Conservation (phyloP, 2,113 vertebrate species). For the Aramus guarauna region DNA sequence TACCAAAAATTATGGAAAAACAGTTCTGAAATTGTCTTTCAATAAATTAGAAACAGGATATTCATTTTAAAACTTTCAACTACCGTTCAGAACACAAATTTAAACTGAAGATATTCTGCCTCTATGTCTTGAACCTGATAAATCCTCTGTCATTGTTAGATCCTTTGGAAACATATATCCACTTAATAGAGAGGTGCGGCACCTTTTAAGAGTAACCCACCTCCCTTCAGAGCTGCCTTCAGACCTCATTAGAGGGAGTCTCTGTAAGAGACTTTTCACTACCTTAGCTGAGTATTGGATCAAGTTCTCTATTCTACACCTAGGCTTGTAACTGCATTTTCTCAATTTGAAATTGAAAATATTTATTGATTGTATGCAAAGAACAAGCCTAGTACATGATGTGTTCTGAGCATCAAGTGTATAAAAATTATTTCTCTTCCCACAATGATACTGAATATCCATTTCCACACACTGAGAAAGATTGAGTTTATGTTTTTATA, state of each 20-base stretch:
- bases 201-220: neutral
- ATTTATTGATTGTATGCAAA: neutral
- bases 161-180: neutral
- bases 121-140: neutral
- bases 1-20: neutral
- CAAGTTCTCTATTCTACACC: neutral
- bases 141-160: neutral
- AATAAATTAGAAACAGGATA: neutral
- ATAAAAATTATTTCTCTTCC: neutral
- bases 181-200: neutral
- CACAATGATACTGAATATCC: neutral
- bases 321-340: neutral
- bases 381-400: neutral
- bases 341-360: neutral
- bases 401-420: neutral
- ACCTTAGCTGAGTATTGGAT: neutral
- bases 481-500: neutral
- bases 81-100: neutral
- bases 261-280: neutral
- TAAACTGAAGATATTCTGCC: neutral
- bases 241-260: neutral
- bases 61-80: neutral
- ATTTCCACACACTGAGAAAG: neutral
- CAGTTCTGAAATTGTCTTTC: neutral
- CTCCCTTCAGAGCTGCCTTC: neutral